Conservation (phyloP, 2,113 vertebrate species). For the Craseonycteris thonglongyai region DNA sequence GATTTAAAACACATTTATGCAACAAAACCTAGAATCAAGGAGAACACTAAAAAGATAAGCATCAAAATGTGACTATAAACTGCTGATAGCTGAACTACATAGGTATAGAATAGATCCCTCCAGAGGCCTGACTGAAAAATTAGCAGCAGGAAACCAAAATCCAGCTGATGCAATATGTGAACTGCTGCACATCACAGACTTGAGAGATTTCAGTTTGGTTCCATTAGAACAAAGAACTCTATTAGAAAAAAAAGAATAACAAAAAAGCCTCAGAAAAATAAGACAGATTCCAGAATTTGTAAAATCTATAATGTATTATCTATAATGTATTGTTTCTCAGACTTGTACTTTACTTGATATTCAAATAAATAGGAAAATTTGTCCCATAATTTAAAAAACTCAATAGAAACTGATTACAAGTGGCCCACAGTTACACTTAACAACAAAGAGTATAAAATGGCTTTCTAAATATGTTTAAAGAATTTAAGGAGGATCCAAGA, state of each 20-base stretch:
- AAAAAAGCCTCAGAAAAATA: background rate
- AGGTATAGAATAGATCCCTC: too few relatives aligned
- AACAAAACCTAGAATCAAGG: background rate
- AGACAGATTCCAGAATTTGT: background rate
- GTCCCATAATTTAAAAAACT: background rate
- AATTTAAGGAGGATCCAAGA: too few relatives aligned
- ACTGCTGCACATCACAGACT: background rate
- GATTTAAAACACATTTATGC: background rate
- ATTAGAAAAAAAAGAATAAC: background rate
- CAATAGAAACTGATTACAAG: background rate
- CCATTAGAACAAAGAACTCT: background rate
- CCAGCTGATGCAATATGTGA: background rate
- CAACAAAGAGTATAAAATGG: background rate
- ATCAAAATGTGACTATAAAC: background rate
- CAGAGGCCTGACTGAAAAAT: background rate
- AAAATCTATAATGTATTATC: background rate
- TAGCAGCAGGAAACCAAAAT: background rate
- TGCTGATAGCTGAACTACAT: background rate
- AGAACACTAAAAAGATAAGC: background rate
- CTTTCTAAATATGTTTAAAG: background rate
- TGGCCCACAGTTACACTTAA: background rate
- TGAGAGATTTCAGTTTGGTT: background rate
- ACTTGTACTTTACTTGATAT: background rate
- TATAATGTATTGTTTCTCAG: background rate
- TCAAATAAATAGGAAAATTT: background rate